Evolutionary conservation across 2,797 vertebrate species (phyloP).

Genomic region (Phrynocephalus vlangalii): DNA sequence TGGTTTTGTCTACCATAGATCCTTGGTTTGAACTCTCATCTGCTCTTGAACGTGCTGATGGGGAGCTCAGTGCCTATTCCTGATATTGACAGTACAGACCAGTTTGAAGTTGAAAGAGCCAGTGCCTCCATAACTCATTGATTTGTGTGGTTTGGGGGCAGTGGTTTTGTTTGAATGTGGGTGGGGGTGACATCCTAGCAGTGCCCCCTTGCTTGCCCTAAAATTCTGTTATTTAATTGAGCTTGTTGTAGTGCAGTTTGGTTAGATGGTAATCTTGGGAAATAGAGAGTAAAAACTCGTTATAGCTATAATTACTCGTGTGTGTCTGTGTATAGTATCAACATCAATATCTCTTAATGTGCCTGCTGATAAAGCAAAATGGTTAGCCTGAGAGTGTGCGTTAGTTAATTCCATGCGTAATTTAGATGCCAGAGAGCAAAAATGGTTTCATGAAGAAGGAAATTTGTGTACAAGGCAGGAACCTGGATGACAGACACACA

Average conservation of each 20-base stretch:
- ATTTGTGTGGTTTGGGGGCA: background rate
- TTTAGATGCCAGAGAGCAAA: slow-evolving; percentile 44
- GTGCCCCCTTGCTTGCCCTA: slow-evolving; percentile 27
- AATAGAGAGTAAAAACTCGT: slow-evolving; percentile 41
- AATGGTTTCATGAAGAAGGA: slow-evolving; percentile 30
- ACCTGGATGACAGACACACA: slow-evolving; percentile 18
- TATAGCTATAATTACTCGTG: slow-evolving; percentile 29
- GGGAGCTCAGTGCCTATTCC: background rate
- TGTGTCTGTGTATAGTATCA: slow-evolving; percentile 43
- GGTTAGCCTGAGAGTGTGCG: slow-evolving; percentile 18
- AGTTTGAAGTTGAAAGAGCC: slow-evolving; percentile 27
- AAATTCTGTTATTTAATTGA: slow-evolving; percentile 44
- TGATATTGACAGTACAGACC: accelerated
- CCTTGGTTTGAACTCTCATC: background rate
- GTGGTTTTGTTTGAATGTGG: background rate
- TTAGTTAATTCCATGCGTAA: slow-evolving; percentile 26
- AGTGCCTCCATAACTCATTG: background rate
- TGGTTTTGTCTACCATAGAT: slow-evolving; percentile 12
- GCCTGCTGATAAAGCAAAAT: slow-evolving; percentile 47
- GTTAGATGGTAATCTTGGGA: slow-evolving; percentile 15
- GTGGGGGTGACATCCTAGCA: slow-evolving; percentile 28
- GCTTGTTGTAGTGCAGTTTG: slow-evolving; percentile 18
- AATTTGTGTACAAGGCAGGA: background rate
- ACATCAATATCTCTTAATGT: slow-evolving; percentile 33
- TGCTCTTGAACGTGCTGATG: background rate